Conservation (phyloP, 1,140 invertebrate genomes). For the Dendrolimus kikuchii region DNA sequence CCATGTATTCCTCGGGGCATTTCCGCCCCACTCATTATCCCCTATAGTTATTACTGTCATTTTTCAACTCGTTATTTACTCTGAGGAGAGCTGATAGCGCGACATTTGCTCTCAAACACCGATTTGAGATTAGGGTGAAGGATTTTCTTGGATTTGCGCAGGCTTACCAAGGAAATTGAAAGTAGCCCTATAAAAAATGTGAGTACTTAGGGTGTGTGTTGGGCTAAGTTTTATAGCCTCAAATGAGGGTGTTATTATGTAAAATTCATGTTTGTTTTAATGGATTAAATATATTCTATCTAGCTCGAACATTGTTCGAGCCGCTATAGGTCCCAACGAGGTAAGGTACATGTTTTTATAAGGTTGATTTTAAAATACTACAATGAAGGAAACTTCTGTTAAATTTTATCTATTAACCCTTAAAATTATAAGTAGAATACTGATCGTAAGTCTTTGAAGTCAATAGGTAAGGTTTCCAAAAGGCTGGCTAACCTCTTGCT, state of each 20-base stretch:
- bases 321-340: too few relatives aligned
- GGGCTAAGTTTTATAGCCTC: conserved; percentile 15
- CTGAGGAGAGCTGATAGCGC: conserved; percentile 63
- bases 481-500: too few relatives aligned
- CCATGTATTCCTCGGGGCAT: conserved; percentile 62
- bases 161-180: conserved; percentile 55
- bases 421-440: too few relatives aligned
- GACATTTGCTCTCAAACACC: conserved; percentile 57
- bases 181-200: conserved; percentile 36
- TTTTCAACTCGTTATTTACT: conserved; percentile 72
- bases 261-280: conserved; percentile 4
- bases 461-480: too few relatives aligned
- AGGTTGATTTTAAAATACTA: too few relatives aligned
- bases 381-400: too few relatives aligned
- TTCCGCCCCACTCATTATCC: conserved; percentile 66
- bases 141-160: conserved; percentile 49
- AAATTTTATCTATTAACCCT: too few relatives aligned
- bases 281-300: too few relatives aligned
- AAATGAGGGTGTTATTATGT: conserved; percentile 9
- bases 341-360: too few relatives aligned
- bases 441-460: too few relatives aligned
- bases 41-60: conserved; percentile 70
- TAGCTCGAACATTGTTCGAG: too few relatives aligned
- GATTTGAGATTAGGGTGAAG: conserved; percentile 56
- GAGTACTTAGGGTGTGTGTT: conserved; percentile 15